Percentiles rank a stretch among this genome's conserved stretches.
Evolutionary conservation across 2,797 vertebrate species (phyloP).

Genomic region (Manis pentadactyla): DNA sequence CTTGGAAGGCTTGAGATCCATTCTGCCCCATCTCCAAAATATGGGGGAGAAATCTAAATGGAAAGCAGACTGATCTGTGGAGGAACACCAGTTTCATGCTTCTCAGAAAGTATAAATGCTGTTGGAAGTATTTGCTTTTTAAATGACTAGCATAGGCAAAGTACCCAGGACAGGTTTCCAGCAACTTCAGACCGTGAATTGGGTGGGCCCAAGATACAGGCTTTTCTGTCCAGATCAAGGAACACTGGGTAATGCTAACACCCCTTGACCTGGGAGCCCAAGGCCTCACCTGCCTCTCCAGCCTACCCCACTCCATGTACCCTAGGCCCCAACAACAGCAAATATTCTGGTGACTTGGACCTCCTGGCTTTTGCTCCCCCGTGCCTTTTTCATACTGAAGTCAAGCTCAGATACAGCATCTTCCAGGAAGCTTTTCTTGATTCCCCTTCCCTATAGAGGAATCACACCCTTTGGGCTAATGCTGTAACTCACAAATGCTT

Average conservation of each 20-base stretch:
- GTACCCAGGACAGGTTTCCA: background rate
- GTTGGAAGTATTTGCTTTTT: background rate
- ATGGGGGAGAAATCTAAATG: background rate
- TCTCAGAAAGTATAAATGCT: slow-evolving; percentile 25
- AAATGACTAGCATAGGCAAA: background rate
- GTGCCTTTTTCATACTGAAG: background rate
- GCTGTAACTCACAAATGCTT: background rate
- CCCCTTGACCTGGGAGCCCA: background rate
- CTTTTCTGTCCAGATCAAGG: background rate
- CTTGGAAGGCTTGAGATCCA: background rate
- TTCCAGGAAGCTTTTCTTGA: background rate
- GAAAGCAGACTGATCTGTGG: background rate
- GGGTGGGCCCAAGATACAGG: background rate
- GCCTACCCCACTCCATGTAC: background rate
- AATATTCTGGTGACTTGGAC: background rate
- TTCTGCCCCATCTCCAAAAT: background rate
- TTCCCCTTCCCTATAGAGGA: background rate
- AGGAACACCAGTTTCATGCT: slow-evolving; percentile 34
- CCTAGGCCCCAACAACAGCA: background rate
- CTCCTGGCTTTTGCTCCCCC: background rate
- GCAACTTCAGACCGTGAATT: background rate
- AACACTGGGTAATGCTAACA: background rate
- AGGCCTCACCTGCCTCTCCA: background rate
- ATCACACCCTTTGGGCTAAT: background rate
- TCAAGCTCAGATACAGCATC: background rate